Base-by-base conservation (phyloP, 2,888 invertebrate species). In the Cataglyphis livida region DNA sequence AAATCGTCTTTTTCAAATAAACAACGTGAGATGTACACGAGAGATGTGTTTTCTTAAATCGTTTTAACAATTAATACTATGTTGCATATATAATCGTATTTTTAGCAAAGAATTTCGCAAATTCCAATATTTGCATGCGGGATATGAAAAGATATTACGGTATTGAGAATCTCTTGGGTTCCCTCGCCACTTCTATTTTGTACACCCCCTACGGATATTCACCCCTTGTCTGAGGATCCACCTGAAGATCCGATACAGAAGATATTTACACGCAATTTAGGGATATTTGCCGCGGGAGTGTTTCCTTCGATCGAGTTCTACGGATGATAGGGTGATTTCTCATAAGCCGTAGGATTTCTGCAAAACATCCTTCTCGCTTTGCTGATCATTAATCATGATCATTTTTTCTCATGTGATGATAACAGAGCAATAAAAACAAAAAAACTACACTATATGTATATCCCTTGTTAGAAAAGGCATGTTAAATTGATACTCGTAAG, bases 241-340 rank as follows among this genome's bases (percentile, higher is more conserved):
- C 88, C 89, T 86, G 88, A 89, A 88, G 90, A 92, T 91, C 90
- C 90, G 89, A 91, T 91, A 89, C 89, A 87, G 82, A 57, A 85
- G 88, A 92, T 91, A 92, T 92, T 92, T 91, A 88, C 91, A 87
- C 85, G 90, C 90, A 91, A 91, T 91, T 91, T 91, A 83, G 84
- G 85, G 86, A 89, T 92, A 92, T 91, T 91, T 89, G 90, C 87
- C 81, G 75, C 89, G 87, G 87, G 84, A 81, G 62, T 81, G 74
- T 88, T 81, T 65, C 65, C 85, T 76, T 57, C 68, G 64, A 81
- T 83, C 81, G 61, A 51, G 64, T 83, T 61, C 59, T 32, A 65
- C 44, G 41, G 48, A 71, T 85, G 83, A 65, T 73, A 38, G 85
- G 73, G 48, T 28, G 83, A 87, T 89, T 66, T 74, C 51, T 84